These are phyloP conservation scores for Dicyrtoma fusca DNA, from an alignment of 2,888 invertebrate species.

Conservation along the genomic window DNA sequence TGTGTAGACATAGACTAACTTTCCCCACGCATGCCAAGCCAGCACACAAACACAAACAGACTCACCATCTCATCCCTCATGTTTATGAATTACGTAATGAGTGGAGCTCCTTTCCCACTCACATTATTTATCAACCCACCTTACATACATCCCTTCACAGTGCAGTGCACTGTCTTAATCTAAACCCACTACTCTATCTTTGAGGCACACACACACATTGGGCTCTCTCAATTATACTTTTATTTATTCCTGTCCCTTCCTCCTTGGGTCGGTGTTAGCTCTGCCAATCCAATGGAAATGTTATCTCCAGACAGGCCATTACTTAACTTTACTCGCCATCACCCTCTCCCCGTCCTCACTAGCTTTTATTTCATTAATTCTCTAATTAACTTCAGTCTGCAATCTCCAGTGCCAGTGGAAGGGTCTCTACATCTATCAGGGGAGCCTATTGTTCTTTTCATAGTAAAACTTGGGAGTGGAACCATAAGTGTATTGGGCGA, in stretches of 20 bases:
- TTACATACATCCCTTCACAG: no score
- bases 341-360: neutral
- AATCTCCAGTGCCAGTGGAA: neutral
- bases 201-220: neutral
- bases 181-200: neutral
- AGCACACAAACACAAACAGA: neutral
- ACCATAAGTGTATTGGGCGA: no score
- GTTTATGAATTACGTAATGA: slow-evolving; percentile 35
- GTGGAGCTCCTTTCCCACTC: neutral
- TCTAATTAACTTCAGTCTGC: neutral
- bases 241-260: neutral
- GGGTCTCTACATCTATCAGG: no score
- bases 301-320: no score
- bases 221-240: neutral
- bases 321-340: no score
- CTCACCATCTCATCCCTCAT: neutral
- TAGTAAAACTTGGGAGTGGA: no score
- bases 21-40: neutral
- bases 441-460: no score
- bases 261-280: neutral
- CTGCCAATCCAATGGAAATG: no score
- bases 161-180: no score
- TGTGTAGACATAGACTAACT: neutral
- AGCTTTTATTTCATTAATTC: neutral
- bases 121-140: slow-evolving; percentile 31